These are phyloP conservation scores for Hemicordylus capensis DNA, from an alignment of 2,113 vertebrate species.

Conservation along the genomic window DNA sequence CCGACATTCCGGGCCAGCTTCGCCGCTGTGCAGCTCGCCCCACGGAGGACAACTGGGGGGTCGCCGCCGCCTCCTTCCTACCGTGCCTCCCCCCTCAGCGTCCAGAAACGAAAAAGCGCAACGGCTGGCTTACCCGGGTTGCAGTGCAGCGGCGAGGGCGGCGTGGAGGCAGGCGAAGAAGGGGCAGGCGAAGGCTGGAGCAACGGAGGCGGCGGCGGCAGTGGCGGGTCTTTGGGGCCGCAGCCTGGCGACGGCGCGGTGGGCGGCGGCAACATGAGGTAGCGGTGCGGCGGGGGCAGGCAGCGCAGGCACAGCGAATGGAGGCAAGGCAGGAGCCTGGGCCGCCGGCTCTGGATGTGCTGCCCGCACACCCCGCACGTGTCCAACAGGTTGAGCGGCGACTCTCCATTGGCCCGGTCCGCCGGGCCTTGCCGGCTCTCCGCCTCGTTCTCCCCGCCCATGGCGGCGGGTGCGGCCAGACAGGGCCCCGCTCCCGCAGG, in stretches of 20 bases:
- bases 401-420: conserved; percentile 76
- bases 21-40: not conserved
- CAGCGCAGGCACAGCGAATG: conserved; percentile 95
- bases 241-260: conserved; percentile 51
- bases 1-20: not conserved
- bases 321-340: conserved; percentile 93
- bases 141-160: conserved; percentile 67
- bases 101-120: too few relatives aligned
- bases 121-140: conserved; percentile 73
- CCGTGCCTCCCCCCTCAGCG: too few relatives aligned
- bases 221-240: conserved; percentile 43
- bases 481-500: conserved; percentile 32
- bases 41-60: not conserved
- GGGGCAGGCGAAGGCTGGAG: conserved; percentile 15
- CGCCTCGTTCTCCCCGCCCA: conserved; percentile 91
- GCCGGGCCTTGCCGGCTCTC: conserved; percentile 89
- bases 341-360: conserved; percentile 93
- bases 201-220: conserved; percentile 17
- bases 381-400: conserved; percentile 90
- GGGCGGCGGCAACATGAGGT: conserved; percentile 78
- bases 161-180: conserved; percentile 57
- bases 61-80: too few relatives aligned
- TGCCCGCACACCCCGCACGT: conserved; percentile 91
- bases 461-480: conserved; percentile 41
- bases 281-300: conserved; percentile 86